phyloP scores from a whole-genome alignment of 2,797 vertebrate genomes.

The Melanotaenia trifasciata region DNA sequence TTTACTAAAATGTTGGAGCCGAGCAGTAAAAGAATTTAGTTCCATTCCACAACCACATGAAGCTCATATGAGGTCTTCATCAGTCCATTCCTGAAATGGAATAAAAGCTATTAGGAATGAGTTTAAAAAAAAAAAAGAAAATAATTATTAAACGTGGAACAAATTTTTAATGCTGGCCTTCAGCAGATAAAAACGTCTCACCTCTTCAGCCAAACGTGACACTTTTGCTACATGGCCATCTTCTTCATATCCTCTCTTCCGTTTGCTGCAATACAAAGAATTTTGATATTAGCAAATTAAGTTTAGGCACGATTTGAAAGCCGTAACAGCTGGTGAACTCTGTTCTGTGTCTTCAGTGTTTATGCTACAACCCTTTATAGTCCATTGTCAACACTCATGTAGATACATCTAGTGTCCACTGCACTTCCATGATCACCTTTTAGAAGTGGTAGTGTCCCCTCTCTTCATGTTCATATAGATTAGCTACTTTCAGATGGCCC shows the following conservation, averaged over 20 bases:
- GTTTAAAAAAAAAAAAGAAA: neutral
- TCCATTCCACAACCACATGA: constrained; percentile 32
- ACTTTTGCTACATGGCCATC: constrained; percentile 88
- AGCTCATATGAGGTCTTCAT: constrained; percentile 84
- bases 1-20: constrained; percentile 11
- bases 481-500: constrained; percentile 8
- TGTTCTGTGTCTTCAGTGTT: constrained; percentile 15
- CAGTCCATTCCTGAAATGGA: constrained; percentile 88
- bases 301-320: constrained; percentile 10
- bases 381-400: constrained; percentile 38
- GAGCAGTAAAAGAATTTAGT: constrained; percentile 12
- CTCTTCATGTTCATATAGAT: constrained; percentile 42
- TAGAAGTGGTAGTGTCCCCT: constrained; percentile 45
- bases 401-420: constrained; percentile 36
- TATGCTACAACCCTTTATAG: constrained; percentile 16
- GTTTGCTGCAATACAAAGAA: constrained; percentile 84
- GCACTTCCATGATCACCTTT: constrained; percentile 39
- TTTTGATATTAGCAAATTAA: neutral
- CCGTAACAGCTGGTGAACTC: constrained; percentile 38
- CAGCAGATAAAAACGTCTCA: constrained; percentile 19
- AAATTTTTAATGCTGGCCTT: neutral
- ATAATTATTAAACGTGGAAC: too few relatives aligned
- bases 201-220: constrained; percentile 76
- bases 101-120: constrained; percentile 9
- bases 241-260: constrained; percentile 94